A percentile compares a stretch with the other conserved stretches of the same genome.
Evolutionary conservation across 2,113 vertebrate genomes (phyloP).

Genomic region (Micromys minutus): DNA sequence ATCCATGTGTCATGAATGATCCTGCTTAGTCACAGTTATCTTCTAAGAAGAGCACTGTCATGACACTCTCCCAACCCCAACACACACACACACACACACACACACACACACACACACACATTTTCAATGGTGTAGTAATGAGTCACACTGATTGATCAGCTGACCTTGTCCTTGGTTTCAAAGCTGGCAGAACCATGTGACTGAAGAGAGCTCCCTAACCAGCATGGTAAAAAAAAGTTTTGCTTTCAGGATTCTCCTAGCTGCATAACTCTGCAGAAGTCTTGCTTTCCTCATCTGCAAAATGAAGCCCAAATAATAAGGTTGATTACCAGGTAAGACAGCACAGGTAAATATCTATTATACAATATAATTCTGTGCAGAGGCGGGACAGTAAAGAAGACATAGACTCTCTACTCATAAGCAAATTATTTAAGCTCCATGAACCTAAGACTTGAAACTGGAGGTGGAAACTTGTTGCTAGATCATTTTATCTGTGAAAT

Average conservation of each 20-base stretch:
- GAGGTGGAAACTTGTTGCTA: background rate
- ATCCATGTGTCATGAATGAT: background rate
- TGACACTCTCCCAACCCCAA: background rate
- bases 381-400: background rate
- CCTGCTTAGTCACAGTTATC: background rate
- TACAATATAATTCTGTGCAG: background rate
- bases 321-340: background rate
- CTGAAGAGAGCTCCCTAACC: background rate
- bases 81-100: no score
- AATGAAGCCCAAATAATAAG: constrained; percentile 15
- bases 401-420: background rate
- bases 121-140: background rate
- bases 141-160: background rate
- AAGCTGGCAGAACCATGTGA: background rate
- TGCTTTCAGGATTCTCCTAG: background rate
- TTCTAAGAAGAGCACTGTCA: constrained; percentile 7
- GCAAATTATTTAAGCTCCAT: constrained; percentile 20
- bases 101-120: background rate
- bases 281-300: constrained; percentile 1
- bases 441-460: background rate
- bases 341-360: background rate
- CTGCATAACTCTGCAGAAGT: background rate
- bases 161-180: background rate
- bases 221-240: background rate
- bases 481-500: background rate